These are phyloP conservation scores for Ornithorhynchus anatinus DNA, from an alignment of 2,113 vertebrate genomes.

Conservation along the genomic window DNA sequence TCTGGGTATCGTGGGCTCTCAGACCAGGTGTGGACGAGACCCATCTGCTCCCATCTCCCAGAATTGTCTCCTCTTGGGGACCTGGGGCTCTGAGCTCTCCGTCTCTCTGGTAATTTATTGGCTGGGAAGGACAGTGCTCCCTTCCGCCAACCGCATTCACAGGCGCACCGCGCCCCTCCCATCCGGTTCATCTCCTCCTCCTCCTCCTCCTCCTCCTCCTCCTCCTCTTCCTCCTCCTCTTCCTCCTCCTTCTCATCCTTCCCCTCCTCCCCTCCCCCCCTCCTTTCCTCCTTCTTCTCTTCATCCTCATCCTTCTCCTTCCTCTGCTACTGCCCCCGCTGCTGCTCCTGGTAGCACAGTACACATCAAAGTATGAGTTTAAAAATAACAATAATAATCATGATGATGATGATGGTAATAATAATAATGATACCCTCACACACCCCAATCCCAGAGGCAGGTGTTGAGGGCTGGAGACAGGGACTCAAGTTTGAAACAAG, in stretches of 20 bases:
- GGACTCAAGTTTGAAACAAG: neutral
- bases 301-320: neutral
- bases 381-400: neutral
- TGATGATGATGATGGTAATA: too few relatives aligned
- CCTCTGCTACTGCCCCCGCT: neutral
- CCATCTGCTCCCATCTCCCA: slow-evolving; percentile 9
- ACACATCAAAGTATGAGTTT: neutral
- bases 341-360: neutral
- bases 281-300: neutral
- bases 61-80: slow-evolving; percentile 20
- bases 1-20: neutral
- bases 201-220: neutral
- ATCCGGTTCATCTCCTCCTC: neutral
- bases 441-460: neutral
- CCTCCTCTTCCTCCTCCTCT: neutral
- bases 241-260: neutral
- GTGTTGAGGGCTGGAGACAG: neutral
- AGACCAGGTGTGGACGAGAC: slow-evolving; percentile 43
- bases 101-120: slow-evolving; percentile 53
- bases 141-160: slow-evolving; percentile 44
- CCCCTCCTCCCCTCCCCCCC: slow-evolving; percentile 24
- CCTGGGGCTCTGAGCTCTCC: neutral
- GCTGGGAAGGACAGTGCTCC: slow-evolving; percentile 24
- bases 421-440: too few relatives aligned
- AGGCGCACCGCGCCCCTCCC: slow-evolving; percentile 1